A percentile compares a stretch with the other conserved stretches of the same genome.
phyloP scores from a whole-genome alignment of 2,797 vertebrate species.

The Sorex maritimensis region DNA sequence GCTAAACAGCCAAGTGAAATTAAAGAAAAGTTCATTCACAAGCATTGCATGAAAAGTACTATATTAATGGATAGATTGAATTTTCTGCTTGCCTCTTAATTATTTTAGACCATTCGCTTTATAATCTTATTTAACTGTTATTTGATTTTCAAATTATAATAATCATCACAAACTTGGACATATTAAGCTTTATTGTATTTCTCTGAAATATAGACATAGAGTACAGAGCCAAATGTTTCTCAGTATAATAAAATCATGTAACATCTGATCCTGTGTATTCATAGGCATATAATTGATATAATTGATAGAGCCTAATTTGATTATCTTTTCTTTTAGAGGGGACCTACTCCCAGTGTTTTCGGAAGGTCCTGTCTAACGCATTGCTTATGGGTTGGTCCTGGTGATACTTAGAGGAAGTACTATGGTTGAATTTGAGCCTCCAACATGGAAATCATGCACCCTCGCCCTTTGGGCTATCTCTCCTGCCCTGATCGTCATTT shows the following conservation, averaged over 20 bases:
- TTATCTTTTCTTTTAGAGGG: neutral
- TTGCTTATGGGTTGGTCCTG: no score
- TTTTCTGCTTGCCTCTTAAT: neutral
- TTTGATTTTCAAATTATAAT: slow-evolving; percentile 48
- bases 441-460: no score
- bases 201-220: slow-evolving; percentile 45
- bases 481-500: no score
- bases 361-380: no score
- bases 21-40: slow-evolving; percentile 2
- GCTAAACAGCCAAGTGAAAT: neutral
- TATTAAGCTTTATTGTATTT: slow-evolving; percentile 37
- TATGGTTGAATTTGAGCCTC: no score
- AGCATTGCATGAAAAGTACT: neutral
- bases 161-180: slow-evolving; percentile 41
- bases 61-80: slow-evolving; percentile 9
- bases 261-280: neutral
- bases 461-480: no score
- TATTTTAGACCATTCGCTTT: slow-evolving; percentile 39
- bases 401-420: no score
- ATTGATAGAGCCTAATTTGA: slow-evolving; percentile 18
- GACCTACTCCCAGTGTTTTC: no score
- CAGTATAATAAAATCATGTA: neutral
- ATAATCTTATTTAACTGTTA: slow-evolving; percentile 34
- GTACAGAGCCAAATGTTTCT: slow-evolving; percentile 41
- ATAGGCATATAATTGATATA: neutral